A percentile compares a stretch with the other conserved stretches of the same genome.
Conservation (phyloP, 2,797 vertebrate species). For the Syngnathus rostellatus region DNA sequence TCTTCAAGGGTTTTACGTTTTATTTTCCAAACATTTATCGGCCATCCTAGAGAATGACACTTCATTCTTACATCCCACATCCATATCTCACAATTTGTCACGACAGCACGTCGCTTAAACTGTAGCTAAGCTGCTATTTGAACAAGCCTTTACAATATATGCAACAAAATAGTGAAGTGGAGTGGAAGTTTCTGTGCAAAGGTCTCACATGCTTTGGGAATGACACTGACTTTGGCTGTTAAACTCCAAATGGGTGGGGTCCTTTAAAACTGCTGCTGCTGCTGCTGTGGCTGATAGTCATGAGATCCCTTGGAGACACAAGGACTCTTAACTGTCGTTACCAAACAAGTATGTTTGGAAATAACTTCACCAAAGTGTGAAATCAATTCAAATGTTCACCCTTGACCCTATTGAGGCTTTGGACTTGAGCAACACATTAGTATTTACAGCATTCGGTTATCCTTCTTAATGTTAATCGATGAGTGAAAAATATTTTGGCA, state of each 20-base stretch:
- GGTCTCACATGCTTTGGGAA: slow-evolving; percentile 53
- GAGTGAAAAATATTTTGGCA: not conserved
- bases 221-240: slow-evolving; percentile 58
- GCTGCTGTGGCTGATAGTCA: slow-evolving; percentile 30
- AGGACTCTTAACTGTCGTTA: slow-evolving; percentile 3
- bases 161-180: not conserved
- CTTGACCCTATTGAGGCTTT: not conserved
- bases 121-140: not conserved
- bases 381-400: not conserved
- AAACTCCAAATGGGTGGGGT: slow-evolving; percentile 38
- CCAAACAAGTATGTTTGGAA: slow-evolving; percentile 12
- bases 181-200: slow-evolving; percentile 20
- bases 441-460: not conserved
- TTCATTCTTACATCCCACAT: not conserved
- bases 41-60: not conserved
- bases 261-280: slow-evolving; percentile 35
- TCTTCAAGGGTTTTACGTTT: not conserved
- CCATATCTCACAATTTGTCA: not conserved
- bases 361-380: slow-evolving; percentile 1
- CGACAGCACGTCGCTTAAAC: not conserved
- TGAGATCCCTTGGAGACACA: slow-evolving; percentile 21
- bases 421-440: not conserved
- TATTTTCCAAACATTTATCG: not conserved
- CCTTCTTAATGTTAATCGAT: not conserved
- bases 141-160: not conserved